A percentile compares a stretch with the other conserved stretches of the same genome.
These are phyloP conservation scores for Tragelaphus imberbis DNA, from an alignment of 2,113 vertebrate genomes.

Conservation along the genomic window DNA sequence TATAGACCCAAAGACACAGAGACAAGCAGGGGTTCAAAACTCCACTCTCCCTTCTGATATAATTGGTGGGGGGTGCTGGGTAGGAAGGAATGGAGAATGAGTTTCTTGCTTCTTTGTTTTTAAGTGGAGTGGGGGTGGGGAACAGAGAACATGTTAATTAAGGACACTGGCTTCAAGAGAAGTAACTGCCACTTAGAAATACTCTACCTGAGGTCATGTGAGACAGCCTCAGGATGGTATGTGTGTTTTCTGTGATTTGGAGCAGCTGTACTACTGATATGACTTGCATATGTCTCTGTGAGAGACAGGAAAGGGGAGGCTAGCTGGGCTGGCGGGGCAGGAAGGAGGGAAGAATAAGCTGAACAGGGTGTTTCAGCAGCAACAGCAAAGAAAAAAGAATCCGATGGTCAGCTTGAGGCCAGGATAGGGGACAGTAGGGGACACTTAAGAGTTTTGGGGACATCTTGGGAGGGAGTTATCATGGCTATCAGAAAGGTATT, in stretches of 20 bases:
- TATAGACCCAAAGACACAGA: not conserved
- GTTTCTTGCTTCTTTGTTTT: not conserved
- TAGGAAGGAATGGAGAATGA: not conserved
- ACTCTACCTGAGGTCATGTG: not conserved
- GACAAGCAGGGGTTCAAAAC: not conserved
- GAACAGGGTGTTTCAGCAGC: not conserved
- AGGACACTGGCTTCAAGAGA: not conserved
- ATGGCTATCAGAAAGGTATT: not conserved
- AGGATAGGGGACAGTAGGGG: not conserved
- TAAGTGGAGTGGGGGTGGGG: not conserved
- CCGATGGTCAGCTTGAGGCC: not conserved
- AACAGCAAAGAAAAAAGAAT: not conserved
- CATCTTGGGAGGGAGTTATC: not conserved
- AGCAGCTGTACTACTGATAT: not conserved
- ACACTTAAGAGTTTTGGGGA: not conserved
- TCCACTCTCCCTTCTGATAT: not conserved
- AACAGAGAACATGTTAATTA: not conserved
- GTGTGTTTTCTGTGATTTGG: not conserved
- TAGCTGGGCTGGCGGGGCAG: not conserved
- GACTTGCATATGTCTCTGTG: not conserved
- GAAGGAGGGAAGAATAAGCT: not conserved
- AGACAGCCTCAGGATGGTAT: not conserved
- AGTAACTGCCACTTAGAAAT: not conserved
- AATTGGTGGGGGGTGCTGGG: not conserved
- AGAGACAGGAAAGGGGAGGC: conserved; percentile 10